phyloP scores from a whole-genome alignment of 1,140 invertebrate species.

The Plectrocnemia conspersa region DNA sequence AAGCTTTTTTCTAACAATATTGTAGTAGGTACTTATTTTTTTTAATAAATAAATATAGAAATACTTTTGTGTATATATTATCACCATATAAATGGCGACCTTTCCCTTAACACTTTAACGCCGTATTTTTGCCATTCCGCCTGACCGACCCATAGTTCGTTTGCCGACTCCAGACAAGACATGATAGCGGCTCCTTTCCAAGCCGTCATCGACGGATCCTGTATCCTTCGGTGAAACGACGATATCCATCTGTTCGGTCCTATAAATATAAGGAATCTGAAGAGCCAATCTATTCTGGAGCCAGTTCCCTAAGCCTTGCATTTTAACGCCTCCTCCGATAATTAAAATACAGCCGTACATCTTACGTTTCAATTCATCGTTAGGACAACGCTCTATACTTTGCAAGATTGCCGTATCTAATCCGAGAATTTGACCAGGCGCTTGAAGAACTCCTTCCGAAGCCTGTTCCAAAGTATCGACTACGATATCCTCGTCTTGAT shows the following conservation, averaged over 20 bases:
- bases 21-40: too few species aligned
- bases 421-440: conserved; percentile 74
- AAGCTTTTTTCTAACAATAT: too few species aligned
- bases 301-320: conserved; percentile 82
- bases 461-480: conserved; percentile 69
- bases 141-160: conserved; percentile 87
- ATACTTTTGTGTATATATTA: neutral
- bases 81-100: conserved; percentile 77
- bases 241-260: conserved; percentile 76
- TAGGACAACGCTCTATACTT: conserved; percentile 84
- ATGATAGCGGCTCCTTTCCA: conserved; percentile 95
- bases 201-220: conserved; percentile 78
- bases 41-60: too few species aligned
- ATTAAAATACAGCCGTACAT: conserved; percentile 93
- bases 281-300: conserved; percentile 80
- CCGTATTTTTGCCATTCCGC: conserved; percentile 83
- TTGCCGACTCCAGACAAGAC: conserved; percentile 86
- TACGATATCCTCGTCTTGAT: conserved; percentile 71
- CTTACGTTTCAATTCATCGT: conserved; percentile 85
- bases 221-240: conserved; percentile 83
- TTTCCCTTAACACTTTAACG: conserved; percentile 80
- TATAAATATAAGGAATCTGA: conserved; percentile 74
- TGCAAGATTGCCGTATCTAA: conserved; percentile 87
- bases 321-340: conserved; percentile 86
- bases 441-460: conserved; percentile 59